These are phyloP conservation scores for Prunella himalayana DNA, from an alignment of 2,113 vertebrate genomes.

Conservation along the genomic window DNA sequence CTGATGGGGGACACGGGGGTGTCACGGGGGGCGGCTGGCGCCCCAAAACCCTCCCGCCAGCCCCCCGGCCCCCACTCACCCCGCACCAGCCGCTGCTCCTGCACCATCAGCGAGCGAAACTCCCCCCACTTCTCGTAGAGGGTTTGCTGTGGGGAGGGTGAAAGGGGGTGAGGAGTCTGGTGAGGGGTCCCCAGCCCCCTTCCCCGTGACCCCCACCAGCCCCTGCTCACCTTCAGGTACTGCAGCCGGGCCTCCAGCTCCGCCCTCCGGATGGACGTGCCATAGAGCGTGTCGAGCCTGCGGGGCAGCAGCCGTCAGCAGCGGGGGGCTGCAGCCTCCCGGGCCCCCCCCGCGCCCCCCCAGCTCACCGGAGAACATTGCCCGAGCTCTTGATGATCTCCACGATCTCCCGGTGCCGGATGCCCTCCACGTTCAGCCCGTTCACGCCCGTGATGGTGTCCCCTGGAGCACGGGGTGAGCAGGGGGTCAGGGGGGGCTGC, in stretches of 20 bases:
- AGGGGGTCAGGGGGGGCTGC: not conserved
- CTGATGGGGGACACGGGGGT: slow-evolving; percentile 39
- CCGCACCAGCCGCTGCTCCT: slow-evolving; percentile 90
- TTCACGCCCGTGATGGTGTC: slow-evolving; percentile 92
- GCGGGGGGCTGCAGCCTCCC: rapidly evolving
- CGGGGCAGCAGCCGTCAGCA: not conserved
- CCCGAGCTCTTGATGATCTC: slow-evolving; percentile 90
- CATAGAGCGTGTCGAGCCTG: slow-evolving; percentile 90
- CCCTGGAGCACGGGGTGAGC: slow-evolving; percentile 60
- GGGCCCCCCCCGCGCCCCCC: rapidly evolving
- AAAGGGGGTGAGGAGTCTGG: not conserved
- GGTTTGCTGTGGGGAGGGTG: slow-evolving; percentile 82
- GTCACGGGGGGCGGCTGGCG: not conserved
- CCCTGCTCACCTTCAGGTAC: slow-evolving; percentile 85
- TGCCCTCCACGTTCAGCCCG: slow-evolving; percentile 82
- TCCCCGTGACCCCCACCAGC: not conserved
- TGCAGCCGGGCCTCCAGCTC: slow-evolving; percentile 92
- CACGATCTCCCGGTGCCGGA: slow-evolving; percentile 90
- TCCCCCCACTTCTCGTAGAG: slow-evolving; percentile 96
- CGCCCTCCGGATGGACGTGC: slow-evolving; percentile 85
- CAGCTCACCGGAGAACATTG: slow-evolving; percentile 80
- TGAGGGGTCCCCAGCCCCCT: not conserved
- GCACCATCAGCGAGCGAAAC: slow-evolving; percentile 90
- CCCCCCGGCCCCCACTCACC: slow-evolving; percentile 67
- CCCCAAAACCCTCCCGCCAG: not conserved